Evolutionary conservation across 1,140 invertebrate genomes (phyloP).

Genomic region (Diorhabda carinulata): DNA sequence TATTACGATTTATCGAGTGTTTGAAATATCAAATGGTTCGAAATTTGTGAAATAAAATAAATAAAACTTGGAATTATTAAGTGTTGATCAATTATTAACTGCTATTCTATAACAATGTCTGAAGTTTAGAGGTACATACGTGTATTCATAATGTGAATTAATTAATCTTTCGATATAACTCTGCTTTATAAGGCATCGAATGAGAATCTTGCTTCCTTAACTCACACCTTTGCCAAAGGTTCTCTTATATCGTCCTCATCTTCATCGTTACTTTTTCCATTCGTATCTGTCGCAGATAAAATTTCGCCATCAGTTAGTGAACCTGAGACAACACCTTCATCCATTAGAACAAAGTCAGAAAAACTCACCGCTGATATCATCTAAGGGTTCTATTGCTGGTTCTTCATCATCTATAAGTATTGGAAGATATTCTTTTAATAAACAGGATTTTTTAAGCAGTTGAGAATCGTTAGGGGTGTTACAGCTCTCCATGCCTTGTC

Average conservation of each 20-base stretch:
- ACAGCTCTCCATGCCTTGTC: too few species aligned
- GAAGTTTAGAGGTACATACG: background rate
- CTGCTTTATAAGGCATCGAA: constrained; percentile 4
- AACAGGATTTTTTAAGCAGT: too few species aligned
- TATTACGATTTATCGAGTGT: too few species aligned
- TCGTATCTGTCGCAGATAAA: constrained; percentile 14
- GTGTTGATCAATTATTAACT: constrained; percentile 1
- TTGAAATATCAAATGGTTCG: background rate
- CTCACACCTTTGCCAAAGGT: constrained; percentile 17
- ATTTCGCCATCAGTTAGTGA: constrained; percentile 18
- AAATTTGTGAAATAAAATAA: background rate
- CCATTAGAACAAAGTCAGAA: background rate
- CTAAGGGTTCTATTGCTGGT: constrained; percentile 18
- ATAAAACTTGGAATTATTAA: too few species aligned
- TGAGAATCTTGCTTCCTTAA: constrained; percentile 11
- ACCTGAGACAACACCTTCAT: constrained; percentile 18
- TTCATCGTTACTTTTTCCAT: constrained; percentile 12
- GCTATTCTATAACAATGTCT: background rate
- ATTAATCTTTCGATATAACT: constrained; percentile 5
- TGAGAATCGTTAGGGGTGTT: too few species aligned
- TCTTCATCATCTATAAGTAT: constrained; percentile 19
- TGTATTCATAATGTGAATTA: constrained; percentile 21
- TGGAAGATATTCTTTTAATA: constrained; percentile 10
- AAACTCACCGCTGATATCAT: background rate
- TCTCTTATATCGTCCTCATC: constrained; percentile 18